Base-by-base conservation (phyloP, 2,113 vertebrate species). In the Clinocottus analis region DNA sequence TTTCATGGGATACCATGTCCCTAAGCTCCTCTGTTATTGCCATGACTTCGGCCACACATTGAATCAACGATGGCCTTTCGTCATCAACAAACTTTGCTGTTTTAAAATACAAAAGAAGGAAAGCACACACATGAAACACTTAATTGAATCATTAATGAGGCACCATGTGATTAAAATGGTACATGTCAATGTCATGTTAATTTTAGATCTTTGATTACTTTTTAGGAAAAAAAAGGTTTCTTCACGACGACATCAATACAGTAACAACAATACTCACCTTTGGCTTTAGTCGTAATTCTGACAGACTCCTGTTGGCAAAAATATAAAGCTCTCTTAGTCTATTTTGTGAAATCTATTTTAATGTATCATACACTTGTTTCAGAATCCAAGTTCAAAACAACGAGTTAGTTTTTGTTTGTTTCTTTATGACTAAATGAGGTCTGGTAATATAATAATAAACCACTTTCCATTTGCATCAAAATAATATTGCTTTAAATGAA, bases 1-100 rank as follows among this genome's bases (percentile, higher is more conserved):
- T 8, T 72, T 91, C 87, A 4, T 0, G 0, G 10, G 85, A 80
- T 29, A 93, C 76, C 77, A 81, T 75, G 6, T 64, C 1, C 55
- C 70, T 47, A 16, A 93, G 85, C 10, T 75, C 65, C 0, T 89
- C 79, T 14, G 27, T 53, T 51, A 93, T 77, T 0, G 37, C 29
- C 78, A 85, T 72, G 1, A 84, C 87, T 14, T 31, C 5, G 0
- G 56, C 35, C 14, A 83, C 64, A 0, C n/a, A 0, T 1, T 72
- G 59, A 65, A 83, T 77, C 17, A 92, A 25, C 0, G 0, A 0
- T 1, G 29, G 5, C 29, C 0, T 64, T 5, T 87, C 74, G 3
- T 1, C 4, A 7, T 88, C 80, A 1, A 93, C 76, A 45, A 93
- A 91, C 0, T 35, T 35, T 49, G 37, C 89, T 90, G 70, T 55